phyloP scores from a whole-genome alignment of 2,888 invertebrate genomes.

The Sphecodes monilicornis region DNA sequence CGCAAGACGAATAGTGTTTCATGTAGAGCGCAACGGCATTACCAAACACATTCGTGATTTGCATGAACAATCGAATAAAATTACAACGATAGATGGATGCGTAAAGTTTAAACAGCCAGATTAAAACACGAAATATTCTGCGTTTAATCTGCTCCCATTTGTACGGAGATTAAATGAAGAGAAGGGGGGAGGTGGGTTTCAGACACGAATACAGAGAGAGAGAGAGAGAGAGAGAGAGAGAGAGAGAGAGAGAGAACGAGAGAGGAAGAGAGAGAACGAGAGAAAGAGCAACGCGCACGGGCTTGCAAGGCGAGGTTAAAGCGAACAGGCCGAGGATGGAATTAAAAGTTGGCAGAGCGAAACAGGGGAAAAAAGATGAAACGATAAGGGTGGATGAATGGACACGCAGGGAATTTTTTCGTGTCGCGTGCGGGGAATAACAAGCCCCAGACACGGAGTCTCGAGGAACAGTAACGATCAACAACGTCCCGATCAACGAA shows the following conservation, averaged over 20 bases:
- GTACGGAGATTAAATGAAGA: slow-evolving; percentile 44
- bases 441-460: slow-evolving; percentile 40
- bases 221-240: background rate
- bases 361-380: slow-evolving; percentile 21
- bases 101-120: slow-evolving; percentile 45
- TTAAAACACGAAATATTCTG: slow-evolving; percentile 27
- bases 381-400: slow-evolving; percentile 40
- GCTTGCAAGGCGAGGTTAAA: slow-evolving; percentile 22
- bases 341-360: slow-evolving; percentile 46
- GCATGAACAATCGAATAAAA: slow-evolving; percentile 5
- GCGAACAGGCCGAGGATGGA: slow-evolving; percentile 24
- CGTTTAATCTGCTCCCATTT: slow-evolving; percentile 25
- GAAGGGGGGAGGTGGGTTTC: background rate
- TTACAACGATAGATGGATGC: slow-evolving; percentile 30
- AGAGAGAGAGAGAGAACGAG: background rate
- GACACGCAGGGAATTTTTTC: slow-evolving; percentile 39
- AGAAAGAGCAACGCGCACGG: background rate
- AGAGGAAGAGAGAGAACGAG: background rate
- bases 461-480: slow-evolving; percentile 43
- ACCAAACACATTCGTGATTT: slow-evolving; percentile 7
- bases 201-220: slow-evolving; percentile 13
- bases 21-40: slow-evolving; percentile 6
- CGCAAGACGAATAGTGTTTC: slow-evolving; percentile 2
- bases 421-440: slow-evolving; percentile 34
- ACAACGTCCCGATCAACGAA: slow-evolving; percentile 18